Percentiles rank a stretch among this genome's conserved stretches.
Evolutionary conservation across 2,888 invertebrate species (phyloP).

Genomic region (Phoenoteleia sp.): DNA sequence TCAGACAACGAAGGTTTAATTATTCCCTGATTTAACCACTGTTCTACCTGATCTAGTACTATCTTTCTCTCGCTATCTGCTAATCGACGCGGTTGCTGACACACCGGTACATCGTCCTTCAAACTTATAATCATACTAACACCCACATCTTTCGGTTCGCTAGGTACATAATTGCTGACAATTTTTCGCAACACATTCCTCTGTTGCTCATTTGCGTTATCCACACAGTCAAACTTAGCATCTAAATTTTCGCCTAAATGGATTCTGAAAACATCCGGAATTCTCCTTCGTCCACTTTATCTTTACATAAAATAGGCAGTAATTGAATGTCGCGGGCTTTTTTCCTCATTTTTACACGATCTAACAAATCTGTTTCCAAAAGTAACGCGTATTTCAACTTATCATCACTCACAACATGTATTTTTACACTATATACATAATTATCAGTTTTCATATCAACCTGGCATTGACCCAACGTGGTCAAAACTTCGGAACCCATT

Average conservation of each 20-base stretch:
- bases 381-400: conserved; percentile 39
- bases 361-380: conserved; percentile 57
- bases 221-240: no score
- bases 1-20: conserved; percentile 46
- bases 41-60: conserved; percentile 65
- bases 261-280: conserved; percentile 30
- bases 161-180: conserved; percentile 44
- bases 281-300: neutral
- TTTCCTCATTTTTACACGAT: conserved; percentile 8
- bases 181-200: conserved; percentile 11
- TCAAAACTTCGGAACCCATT: conserved; percentile 21
- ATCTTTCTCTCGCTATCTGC: conserved; percentile 41
- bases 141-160: conserved; percentile 24
- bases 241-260: conserved; percentile 3
- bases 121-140: conserved; percentile 51
- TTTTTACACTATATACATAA: conserved; percentile 18
- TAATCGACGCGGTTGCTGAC: conserved; percentile 66
- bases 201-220: no score
- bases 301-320: neutral
- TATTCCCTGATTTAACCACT: conserved; percentile 74
- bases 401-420: conserved; percentile 54
- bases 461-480: conserved; percentile 31
- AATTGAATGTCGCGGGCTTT: neutral
- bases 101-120: conserved; percentile 69
- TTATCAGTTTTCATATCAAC: conserved; percentile 32